Percentiles rank a stretch among this genome's conserved stretches.
Conservation (phyloP, 35 echinoderm and acorn worm genomes). For the Apostichopus parvimensis region DNA sequence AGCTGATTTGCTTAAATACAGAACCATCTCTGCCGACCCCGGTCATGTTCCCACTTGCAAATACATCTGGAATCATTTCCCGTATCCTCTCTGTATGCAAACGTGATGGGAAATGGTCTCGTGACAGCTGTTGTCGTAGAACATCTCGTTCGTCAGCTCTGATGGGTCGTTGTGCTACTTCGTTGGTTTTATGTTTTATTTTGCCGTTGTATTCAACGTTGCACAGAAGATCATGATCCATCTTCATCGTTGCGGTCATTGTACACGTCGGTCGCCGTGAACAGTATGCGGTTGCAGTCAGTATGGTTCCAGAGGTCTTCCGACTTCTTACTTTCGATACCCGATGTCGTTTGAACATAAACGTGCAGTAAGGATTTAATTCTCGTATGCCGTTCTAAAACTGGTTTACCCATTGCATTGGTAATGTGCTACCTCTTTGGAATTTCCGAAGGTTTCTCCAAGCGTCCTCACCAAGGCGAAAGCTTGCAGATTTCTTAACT, state of each 20-base stretch:
- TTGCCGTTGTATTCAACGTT: constrained; percentile 4
- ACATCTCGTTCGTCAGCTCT: background rate
- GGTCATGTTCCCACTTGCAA: constrained; percentile 22
- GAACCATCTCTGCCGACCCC: background rate
- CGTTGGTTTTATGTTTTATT: constrained; percentile 1
- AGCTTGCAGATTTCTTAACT: background rate
- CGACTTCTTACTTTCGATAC: background rate
- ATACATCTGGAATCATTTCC: constrained; percentile 9
- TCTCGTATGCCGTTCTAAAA: background rate
- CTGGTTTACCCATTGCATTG: background rate
- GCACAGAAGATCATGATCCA: constrained; percentile 22
- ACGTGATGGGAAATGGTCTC: constrained; percentile 15
- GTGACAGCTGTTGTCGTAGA: background rate
- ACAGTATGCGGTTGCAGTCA: constrained; percentile 1
- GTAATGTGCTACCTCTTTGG: background rate
- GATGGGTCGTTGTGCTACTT: background rate
- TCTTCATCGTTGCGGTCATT: background rate
- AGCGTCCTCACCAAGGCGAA: too few relatives aligned
- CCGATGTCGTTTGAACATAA: constrained; percentile 14
- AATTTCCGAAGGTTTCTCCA: background rate
- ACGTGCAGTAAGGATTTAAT: background rate
- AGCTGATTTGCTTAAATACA: constrained; percentile 17
- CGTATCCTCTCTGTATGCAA: background rate
- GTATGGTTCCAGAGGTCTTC: background rate
- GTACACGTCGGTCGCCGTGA: constrained; percentile 22